Percentiles rank a stretch among this genome's conserved stretches.
phyloP scores from a whole-genome alignment of 2,113 vertebrate genomes.

The Megaceryle torquata region DNA sequence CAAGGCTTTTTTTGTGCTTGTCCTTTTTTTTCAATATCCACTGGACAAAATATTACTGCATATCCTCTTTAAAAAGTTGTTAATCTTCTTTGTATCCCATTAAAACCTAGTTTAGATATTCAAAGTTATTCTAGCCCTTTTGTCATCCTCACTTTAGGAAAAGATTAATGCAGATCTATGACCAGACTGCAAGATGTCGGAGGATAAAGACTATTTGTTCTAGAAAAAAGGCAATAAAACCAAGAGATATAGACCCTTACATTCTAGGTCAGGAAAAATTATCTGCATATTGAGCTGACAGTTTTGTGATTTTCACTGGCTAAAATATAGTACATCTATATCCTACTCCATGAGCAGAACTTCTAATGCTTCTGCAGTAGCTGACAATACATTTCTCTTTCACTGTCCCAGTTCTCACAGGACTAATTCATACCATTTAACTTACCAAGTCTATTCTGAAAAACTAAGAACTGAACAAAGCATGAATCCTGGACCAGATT shows the following conservation, averaged over 20 bases:
- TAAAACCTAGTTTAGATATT: not conserved
- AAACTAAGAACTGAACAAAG: not conserved
- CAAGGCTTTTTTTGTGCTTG: not conserved
- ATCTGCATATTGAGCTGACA: not conserved
- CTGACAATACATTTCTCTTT: not conserved
- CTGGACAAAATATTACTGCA: not conserved
- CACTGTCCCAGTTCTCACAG: not conserved
- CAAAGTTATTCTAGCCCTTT: not conserved
- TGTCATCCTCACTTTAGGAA: not conserved
- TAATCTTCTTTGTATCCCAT: not conserved
- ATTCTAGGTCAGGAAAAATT: not conserved
- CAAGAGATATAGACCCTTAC: not conserved
- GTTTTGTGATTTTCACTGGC: not conserved
- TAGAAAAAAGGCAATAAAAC: not conserved
- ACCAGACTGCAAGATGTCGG: not conserved
- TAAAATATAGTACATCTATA: not conserved
- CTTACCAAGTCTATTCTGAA: not conserved
- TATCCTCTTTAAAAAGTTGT: not conserved
- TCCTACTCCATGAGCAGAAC: not conserved
- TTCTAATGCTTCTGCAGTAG: not conserved
- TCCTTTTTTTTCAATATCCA: not conserved
- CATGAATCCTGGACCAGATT: not conserved
- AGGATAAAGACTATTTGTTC: not conserved
- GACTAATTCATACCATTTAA: not conserved
- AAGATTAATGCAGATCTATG: not conserved